Conservation (phyloP, 2,113 vertebrate species). For the Rhineura floridana region DNA sequence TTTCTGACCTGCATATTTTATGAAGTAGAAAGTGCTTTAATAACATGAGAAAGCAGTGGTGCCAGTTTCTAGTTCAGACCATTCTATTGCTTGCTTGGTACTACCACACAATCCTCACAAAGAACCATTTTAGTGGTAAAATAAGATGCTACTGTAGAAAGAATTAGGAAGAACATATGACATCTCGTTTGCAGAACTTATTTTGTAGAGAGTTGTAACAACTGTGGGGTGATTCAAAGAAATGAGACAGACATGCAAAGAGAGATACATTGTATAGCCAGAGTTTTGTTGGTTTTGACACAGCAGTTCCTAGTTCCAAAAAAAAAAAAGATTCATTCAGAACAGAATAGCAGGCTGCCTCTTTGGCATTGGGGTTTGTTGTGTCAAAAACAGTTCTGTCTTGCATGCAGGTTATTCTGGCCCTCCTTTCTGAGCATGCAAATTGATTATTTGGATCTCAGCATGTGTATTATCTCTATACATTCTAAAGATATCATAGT, state of each 20-base stretch:
- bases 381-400: neutral
- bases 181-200: conserved; percentile 3
- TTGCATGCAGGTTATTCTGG: neutral
- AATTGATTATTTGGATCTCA: neutral
- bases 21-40: conserved; percentile 34
- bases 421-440: neutral
- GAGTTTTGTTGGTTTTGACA: neutral
- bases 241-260: neutral
- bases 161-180: neutral
- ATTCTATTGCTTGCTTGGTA: conserved; percentile 51
- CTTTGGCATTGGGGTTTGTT: neutral
- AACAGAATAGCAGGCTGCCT: neutral
- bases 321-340: neutral
- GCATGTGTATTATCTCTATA: neutral
- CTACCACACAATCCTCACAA: conserved; percentile 48
- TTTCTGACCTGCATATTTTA: conserved; percentile 22
- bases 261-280: too few relatives aligned
- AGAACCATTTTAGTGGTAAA: conserved; percentile 35
- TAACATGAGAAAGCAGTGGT: conserved; percentile 60
- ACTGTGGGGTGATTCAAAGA: neutral
- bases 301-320: neutral
- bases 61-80: conserved; percentile 43
- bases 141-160: neutral
- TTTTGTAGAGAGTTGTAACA: neutral
- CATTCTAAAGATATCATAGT: too few relatives aligned